A percentile compares a stretch with the other conserved stretches of the same genome.
phyloP scores from a whole-genome alignment of 2,113 vertebrate species.

The Phalacrocorax carbo region DNA sequence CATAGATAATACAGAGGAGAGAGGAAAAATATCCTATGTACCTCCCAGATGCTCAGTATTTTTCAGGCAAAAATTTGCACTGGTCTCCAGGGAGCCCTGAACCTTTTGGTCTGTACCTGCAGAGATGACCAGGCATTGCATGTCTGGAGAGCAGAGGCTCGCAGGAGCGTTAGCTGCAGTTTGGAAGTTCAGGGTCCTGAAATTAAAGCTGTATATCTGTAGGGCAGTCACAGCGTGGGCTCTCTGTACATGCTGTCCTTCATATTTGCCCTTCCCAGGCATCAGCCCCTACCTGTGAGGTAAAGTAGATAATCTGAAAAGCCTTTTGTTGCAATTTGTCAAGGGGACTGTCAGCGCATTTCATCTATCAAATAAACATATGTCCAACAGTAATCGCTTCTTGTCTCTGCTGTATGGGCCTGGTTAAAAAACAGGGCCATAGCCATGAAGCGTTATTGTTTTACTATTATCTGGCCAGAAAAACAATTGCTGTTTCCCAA shows the following conservation, averaged over 20 bases:
- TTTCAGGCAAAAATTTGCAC: not conserved
- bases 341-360: not conserved
- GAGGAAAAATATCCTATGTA: not conserved
- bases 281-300: not conserved
- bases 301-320: not conserved
- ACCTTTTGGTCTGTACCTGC: not conserved
- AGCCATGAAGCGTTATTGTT: not conserved
- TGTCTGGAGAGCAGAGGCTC: not conserved
- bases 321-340: not conserved
- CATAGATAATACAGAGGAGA: not conserved
- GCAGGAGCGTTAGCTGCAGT: not conserved
- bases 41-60: not conserved
- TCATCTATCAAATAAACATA: not conserved
- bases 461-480: not conserved
- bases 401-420: not conserved
- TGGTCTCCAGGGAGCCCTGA: not conserved
- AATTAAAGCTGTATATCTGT: not conserved
- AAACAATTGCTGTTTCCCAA: not conserved
- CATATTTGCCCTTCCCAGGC: not conserved
- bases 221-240: rapidly evolving
- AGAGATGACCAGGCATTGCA: not conserved
- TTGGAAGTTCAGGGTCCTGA: not conserved
- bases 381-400: not conserved
- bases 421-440: not conserved
- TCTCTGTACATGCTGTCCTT: rapidly evolving